A percentile compares a stretch with the other conserved stretches of the same genome.
Conservation (phyloP, 2,113 vertebrate genomes). For the Hippotragus niger region DNA sequence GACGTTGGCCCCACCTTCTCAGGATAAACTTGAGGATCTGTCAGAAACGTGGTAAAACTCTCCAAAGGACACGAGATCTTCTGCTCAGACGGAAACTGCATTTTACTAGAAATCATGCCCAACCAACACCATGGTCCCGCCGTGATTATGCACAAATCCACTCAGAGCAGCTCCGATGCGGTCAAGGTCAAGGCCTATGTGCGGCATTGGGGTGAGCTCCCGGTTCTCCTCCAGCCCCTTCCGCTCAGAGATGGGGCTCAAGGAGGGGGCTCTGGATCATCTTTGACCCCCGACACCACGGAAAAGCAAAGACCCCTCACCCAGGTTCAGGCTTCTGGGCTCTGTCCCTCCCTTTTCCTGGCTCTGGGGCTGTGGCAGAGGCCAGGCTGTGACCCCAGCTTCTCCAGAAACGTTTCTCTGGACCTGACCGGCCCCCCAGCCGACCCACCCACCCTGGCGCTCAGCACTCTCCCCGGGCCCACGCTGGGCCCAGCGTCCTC, state of each 20-base stretch:
- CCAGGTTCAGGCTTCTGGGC: not conserved
- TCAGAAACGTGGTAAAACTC: not conserved
- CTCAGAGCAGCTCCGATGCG: not conserved
- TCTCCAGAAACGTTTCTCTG: not conserved
- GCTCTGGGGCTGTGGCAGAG: not conserved
- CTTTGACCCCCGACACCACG: not conserved
- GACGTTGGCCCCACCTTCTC: not conserved
- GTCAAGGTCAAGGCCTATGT: not conserved
- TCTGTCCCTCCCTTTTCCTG: not conserved
- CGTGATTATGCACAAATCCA: fast-evolving
- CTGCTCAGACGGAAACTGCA: not conserved
- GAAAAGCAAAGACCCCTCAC: not conserved
- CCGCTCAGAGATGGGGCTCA: fast-evolving
- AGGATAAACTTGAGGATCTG: not conserved
- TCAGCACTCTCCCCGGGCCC: not conserved
- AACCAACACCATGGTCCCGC: fast-evolving
- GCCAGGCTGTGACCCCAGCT: not conserved
- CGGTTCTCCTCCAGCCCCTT: not conserved
- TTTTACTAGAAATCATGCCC: not conserved
- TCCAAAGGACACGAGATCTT: not conserved
- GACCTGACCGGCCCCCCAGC: not conserved
- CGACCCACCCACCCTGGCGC: not conserved
- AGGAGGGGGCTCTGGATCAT: not conserved
- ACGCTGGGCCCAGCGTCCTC: not conserved
- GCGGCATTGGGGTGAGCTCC: too few relatives aligned